Percentiles rank a stretch among this genome's conserved stretches.
phyloP scores from a whole-genome alignment of 2,113 vertebrate genomes.

The Empidonax alnorum region DNA sequence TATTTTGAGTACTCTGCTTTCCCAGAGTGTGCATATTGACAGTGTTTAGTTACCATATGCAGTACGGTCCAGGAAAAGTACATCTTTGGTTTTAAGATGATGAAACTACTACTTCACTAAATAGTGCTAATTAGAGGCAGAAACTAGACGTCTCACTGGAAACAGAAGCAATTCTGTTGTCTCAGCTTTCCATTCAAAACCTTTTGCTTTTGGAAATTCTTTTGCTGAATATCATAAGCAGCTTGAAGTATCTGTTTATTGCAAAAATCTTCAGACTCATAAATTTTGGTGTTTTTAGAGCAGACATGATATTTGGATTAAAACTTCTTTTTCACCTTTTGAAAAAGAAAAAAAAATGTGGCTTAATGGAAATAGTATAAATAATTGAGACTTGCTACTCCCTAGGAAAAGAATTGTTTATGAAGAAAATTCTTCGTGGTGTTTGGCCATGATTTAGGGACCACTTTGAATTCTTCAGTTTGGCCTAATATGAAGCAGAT shows the following conservation, averaged over 20 bases:
- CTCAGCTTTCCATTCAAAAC: not conserved
- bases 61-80: not conserved
- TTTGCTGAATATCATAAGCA: slow-evolving; percentile 23
- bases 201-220: not conserved
- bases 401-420: not conserved
- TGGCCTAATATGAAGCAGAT: not conserved
- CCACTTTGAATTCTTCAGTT: not conserved
- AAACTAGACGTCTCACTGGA: not conserved
- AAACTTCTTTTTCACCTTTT: not conserved
- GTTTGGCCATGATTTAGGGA: not conserved
- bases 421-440: not conserved
- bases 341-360: not conserved
- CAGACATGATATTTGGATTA: not conserved
- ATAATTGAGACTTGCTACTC: not conserved
- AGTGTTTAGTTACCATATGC: not conserved
- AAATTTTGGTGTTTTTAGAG: not conserved
- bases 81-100: not conserved
- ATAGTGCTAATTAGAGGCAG: not conserved
- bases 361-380: not conserved
- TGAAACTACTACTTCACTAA: not conserved
- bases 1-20: not conserved
- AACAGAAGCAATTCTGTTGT: not conserved
- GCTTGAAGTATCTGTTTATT: not conserved
- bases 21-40: not conserved
- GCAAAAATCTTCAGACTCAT: not conserved